phyloP scores from a whole-genome alignment of 2,797 vertebrate species.

The Hybognathus amarus region DNA sequence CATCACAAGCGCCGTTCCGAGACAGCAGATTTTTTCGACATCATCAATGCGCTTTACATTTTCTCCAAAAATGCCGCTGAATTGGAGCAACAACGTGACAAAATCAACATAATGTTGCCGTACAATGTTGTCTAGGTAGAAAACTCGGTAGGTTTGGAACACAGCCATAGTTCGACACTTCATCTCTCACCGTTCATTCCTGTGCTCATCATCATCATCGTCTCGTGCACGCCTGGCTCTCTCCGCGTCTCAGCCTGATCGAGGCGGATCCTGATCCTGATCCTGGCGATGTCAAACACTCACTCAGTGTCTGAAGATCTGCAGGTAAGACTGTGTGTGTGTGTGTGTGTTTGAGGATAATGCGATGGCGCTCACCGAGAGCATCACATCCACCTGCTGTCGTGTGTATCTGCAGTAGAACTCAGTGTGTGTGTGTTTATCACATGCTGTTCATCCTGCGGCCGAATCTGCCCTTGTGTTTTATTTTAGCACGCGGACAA shows the following conservation, averaged over 20 bases:
- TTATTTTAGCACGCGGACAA: background rate
- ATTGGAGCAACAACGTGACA: too few species aligned
- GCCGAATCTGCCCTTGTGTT: background rate
- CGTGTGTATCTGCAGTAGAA: constrained; percentile 24
- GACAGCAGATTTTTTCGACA: background rate
- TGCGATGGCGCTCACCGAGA: constrained; percentile 1
- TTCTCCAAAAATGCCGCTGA: background rate
- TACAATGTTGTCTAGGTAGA: background rate
- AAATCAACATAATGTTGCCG: background rate
- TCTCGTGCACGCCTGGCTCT: constrained; percentile 14
- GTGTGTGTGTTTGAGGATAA: background rate
- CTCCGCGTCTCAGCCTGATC: background rate
- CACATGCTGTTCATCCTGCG: constrained; percentile 6
- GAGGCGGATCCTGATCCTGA: too few species aligned
- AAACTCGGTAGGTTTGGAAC: background rate
- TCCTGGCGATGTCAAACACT: background rate
- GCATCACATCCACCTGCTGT: constrained; percentile 38
- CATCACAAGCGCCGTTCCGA: background rate
- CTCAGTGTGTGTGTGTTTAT: background rate
- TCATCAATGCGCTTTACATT: background rate
- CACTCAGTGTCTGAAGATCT: background rate
- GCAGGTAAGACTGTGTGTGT: constrained; percentile 24
- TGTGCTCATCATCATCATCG: constrained; percentile 22
- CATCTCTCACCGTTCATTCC: constrained; percentile 17
- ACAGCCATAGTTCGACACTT: constrained; percentile 11